Conservation (phyloP, 2,113 vertebrate genomes). For the Channa maculata region DNA sequence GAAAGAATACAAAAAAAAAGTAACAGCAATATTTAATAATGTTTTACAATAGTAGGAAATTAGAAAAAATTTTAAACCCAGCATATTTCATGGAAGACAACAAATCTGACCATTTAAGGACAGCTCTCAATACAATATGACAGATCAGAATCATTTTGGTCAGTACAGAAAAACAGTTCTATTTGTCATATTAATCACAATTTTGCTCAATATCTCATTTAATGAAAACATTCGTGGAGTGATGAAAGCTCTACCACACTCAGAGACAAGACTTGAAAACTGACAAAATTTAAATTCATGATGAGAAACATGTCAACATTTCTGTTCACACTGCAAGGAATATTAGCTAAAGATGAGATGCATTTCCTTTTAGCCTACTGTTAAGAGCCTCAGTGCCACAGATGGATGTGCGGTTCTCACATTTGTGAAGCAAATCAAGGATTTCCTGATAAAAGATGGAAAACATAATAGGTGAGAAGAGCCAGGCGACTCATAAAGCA, state of each 20-base stretch:
- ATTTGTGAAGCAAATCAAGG: conserved; percentile 19
- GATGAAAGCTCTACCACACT: neutral
- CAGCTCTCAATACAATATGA: too few species aligned
- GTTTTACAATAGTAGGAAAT: too few species aligned
- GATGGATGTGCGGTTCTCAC: conserved; percentile 39
- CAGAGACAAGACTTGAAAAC: neutral
- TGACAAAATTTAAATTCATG: neutral
- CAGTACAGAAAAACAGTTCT: too few species aligned
- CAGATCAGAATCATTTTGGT: too few species aligned
- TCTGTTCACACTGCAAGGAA: conserved; percentile 9
- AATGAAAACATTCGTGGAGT: neutral
- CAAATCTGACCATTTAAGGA: too few species aligned
- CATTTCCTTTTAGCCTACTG: conserved; percentile 12
- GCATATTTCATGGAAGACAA: too few species aligned
- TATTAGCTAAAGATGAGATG: conserved; percentile 24
- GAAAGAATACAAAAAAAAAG: too few species aligned
- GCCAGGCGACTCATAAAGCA: neutral
- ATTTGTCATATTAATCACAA: neutral
- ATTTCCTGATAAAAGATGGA: conserved; percentile 39
- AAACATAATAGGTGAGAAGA: conserved; percentile 39
- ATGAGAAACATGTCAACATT: conserved; percentile 4
- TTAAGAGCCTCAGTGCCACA: conserved; percentile 32
- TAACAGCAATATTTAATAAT: too few species aligned
- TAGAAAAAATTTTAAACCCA: too few species aligned
- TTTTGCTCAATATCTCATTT: neutral